A percentile compares a stretch with the other conserved stretches of the same genome.
These are phyloP conservation scores for Papilio elwesi DNA, from an alignment of 2,888 invertebrate genomes.

Conservation along the genomic window DNA sequence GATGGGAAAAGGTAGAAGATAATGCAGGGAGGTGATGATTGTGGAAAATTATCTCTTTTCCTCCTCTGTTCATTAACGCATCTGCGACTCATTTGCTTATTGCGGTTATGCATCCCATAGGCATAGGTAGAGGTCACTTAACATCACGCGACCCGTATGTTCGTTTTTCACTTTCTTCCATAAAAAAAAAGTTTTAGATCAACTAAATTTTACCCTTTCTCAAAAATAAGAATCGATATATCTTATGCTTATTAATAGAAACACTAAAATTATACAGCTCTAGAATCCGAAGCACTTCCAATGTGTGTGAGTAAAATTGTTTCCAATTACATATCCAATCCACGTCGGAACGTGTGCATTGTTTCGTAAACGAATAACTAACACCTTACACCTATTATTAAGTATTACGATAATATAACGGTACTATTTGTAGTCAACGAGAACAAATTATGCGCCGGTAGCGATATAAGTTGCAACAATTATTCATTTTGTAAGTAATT, in stretches of 20 bases:
- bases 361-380: conserved; percentile 24
- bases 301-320: background rate
- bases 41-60: no score
- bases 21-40: no score
- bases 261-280: background rate
- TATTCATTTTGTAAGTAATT: conserved; percentile 22
- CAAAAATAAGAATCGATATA: background rate
- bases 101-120: no score
- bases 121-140: no score
- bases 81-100: no score
- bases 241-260: background rate
- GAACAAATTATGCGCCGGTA: conserved; percentile 17
- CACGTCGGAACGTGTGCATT: conserved; percentile 20
- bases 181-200: no score
- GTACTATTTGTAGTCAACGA: conserved; percentile 1
- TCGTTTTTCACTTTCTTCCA: no score
- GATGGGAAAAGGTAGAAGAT: no score
- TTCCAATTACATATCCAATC: conserved; percentile 24
- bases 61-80: no score
- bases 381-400: conserved; percentile 22
- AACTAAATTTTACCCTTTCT: background rate
- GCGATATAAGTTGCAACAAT: conserved; percentile 15
- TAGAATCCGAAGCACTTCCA: background rate
- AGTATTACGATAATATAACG: conserved; percentile 15
- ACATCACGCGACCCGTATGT: no score